phyloP scores from a whole-genome alignment of 2,797 vertebrate genomes.

The Sebastes hubbsi region DNA sequence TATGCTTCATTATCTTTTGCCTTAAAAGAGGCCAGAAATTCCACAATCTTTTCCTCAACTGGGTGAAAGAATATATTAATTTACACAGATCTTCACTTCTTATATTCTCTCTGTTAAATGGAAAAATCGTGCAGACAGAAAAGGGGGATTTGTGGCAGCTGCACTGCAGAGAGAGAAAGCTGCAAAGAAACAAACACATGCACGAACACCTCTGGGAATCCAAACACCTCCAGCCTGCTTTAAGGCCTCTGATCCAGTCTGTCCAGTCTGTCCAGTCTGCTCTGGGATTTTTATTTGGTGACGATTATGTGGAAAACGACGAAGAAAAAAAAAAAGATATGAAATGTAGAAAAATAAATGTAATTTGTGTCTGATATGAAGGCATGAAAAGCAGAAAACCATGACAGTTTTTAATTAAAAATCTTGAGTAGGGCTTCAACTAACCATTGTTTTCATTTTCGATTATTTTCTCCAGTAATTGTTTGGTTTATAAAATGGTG shows the following conservation, averaged over 20 bases:
- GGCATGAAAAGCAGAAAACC: neutral
- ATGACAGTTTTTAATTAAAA: neutral
- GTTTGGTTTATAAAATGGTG: no score
- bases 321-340: neutral
- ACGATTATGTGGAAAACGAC: neutral
- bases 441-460: no score
- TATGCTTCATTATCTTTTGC: neutral
- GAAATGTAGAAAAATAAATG: neutral
- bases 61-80: neutral
- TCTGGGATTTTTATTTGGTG: neutral
- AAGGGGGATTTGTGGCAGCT: constrained; percentile 46
- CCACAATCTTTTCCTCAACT: no score
- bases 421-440: no score
- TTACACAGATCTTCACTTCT: neutral
- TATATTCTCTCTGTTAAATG: neutral
- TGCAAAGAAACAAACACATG: neutral
- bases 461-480: no score
- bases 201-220: neutral
- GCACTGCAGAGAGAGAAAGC: constrained; percentile 31
- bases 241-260: neutral
- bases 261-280: neutral
- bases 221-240: neutral
- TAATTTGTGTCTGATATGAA: neutral
- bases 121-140: constrained; percentile 9
- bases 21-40: neutral